Evolutionary conservation across 2,113 vertebrate genomes (phyloP), one percentile per base, ranked within the genome.

Genomic region (Zosterops japonicus): DNA sequence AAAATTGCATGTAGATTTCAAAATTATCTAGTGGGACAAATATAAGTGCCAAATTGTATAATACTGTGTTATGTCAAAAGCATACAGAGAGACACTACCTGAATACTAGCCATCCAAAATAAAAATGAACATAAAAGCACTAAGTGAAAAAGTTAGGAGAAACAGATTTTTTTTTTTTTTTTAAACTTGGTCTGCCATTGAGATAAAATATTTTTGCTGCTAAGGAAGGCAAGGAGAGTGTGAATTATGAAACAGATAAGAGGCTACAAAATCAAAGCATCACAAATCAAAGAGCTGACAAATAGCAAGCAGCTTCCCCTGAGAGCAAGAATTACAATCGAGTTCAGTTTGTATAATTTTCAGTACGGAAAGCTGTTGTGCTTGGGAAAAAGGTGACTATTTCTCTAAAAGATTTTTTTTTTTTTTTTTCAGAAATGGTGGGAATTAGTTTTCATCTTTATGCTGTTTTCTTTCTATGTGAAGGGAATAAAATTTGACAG

Each of bases 231-330:
- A 82, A 94, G 87, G 6, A 70, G 31, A 52, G 18, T 64, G 53
- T 83, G 75, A 92, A 77, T 72, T 90, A 88, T 77, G 63, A 93
- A 92, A 60, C 28, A 83, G 83, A 49, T 81, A 90, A 94, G 79
- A 95, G 39, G 59, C 47, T 88, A 89, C 19, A 42, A 94, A 92
- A 93, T 93, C 79, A 96, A 95, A 95, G 70, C 82, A 80, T 35
- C 3, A 0, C 79, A 90, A 92, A 96, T 95, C 82, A 89, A 86
- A 96, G 46, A 81, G 29, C 83, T 88, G 50, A 21, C 83, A 77
- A 83, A 77, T 9, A 93, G 35, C 52, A 86, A 63, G 64, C 29
- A 74, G 21, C 20, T 90, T 92, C 64, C 65, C 56, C 76, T 46
- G 80, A 78, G 56, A 90, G 39, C 28, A 70, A 39, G 79, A 95